Conservation (phyloP, 1,140 invertebrate genomes). For the Ditylenchus dipsaci region DNA sequence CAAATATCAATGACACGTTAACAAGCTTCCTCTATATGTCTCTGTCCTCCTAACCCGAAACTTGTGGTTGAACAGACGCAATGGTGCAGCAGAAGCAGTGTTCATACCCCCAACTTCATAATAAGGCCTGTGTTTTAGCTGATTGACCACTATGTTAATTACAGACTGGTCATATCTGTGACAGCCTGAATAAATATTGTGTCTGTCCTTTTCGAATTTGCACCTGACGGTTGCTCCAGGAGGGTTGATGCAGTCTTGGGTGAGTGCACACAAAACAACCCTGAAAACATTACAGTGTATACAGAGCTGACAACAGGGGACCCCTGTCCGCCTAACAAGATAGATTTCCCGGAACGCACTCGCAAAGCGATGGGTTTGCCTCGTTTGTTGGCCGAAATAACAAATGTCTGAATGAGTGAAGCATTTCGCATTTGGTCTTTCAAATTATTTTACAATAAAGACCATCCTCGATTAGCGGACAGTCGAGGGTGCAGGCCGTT, state of each 20-base stretch:
- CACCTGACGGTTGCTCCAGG: neutral
- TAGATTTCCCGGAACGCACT: too few relatives aligned
- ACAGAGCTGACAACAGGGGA: too few relatives aligned
- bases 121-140: neutral
- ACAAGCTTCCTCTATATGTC: neutral
- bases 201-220: neutral
- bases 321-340: too few relatives aligned
- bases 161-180: constrained; percentile 17
- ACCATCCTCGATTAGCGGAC: too few relatives aligned
- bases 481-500: too few relatives aligned
- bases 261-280: constrained; percentile 14
- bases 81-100: neutral
- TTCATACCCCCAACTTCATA: neutral
- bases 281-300: too few relatives aligned
- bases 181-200: constrained; percentile 6
- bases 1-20: too few relatives aligned
- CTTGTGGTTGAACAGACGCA: neutral
- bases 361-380: too few relatives aligned
- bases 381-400: too few relatives aligned
- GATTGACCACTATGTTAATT: neutral
- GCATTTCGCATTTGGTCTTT: too few relatives aligned
- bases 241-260: constrained; percentile 14
- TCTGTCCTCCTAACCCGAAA: neutral
- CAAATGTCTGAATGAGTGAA: too few relatives aligned
- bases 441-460: too few relatives aligned